phyloP scores from a whole-genome alignment of 2,888 invertebrate species.

The Stenchaetothrips biformis region DNA sequence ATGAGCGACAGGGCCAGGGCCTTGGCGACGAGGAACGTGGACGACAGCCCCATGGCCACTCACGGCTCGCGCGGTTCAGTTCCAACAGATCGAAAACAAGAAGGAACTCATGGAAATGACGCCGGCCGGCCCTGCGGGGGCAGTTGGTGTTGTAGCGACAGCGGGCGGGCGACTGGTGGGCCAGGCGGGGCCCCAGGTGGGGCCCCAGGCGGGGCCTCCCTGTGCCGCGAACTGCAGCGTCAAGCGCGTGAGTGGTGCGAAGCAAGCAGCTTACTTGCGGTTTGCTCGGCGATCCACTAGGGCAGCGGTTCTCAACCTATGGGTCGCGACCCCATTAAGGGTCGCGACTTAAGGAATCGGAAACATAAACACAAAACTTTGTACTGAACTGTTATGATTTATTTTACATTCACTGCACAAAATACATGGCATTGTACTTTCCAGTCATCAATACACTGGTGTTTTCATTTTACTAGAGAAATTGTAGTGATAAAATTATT shows the following conservation, averaged over 20 bases:
- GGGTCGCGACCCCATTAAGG: too few relatives aligned
- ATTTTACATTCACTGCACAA: slow-evolving; percentile 1
- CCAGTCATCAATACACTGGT: neutral
- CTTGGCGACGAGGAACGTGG: slow-evolving; percentile 6
- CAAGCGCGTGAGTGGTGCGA: neutral
- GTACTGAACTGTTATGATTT: neutral
- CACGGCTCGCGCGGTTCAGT: too few relatives aligned
- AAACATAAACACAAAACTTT: neutral
- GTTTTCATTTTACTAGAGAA: too few relatives aligned
- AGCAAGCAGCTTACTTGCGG: too few relatives aligned
- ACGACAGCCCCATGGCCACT: neutral
- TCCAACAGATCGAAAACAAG: neutral
- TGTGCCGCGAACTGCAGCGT: too few relatives aligned
- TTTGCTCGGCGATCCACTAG: too few relatives aligned
- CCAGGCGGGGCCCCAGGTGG: too few relatives aligned
- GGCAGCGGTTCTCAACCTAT: too few relatives aligned
- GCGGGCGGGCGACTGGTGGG: neutral
- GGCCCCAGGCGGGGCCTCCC: too few relatives aligned
- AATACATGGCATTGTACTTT: slow-evolving; percentile 16
- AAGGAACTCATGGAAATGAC: too few relatives aligned
- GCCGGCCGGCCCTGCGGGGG: too few relatives aligned
- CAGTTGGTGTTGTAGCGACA: neutral
- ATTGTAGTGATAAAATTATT: too few relatives aligned
- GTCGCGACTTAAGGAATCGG: neutral
- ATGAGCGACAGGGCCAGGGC: neutral